These are phyloP conservation scores for Hydropotes inermis DNA, from an alignment of 2,113 vertebrate genomes.

Conservation along the genomic window DNA sequence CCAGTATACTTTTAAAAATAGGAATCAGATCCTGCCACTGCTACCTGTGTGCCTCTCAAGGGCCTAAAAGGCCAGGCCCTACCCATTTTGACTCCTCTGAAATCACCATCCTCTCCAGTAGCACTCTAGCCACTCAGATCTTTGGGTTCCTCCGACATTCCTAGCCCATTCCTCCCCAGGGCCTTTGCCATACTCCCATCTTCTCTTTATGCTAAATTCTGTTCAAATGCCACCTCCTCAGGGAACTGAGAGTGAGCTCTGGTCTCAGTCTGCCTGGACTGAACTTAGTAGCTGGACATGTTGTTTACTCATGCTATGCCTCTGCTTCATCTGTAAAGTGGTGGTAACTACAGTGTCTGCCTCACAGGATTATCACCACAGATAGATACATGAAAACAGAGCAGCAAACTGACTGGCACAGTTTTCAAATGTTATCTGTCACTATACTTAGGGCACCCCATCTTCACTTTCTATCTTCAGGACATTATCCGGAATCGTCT, in stretches of 20 bases:
- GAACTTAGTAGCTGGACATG: not conserved
- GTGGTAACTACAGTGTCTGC: not conserved
- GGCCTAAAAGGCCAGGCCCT: not conserved
- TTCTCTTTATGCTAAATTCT: not conserved
- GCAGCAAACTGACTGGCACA: not conserved
- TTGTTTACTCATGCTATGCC: not conserved
- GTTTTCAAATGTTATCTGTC: not conserved
- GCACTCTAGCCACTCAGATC: not conserved
- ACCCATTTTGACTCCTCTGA: not conserved
- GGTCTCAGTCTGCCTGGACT: not conserved
- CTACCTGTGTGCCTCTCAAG: not conserved
- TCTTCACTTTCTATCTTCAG: not conserved
- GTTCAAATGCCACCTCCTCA: slow-evolving; percentile 8
- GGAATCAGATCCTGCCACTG: not conserved
- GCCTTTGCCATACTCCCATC: not conserved
- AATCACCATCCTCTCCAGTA: not conserved
- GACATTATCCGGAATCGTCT: not conserved
- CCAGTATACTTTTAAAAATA: not conserved
- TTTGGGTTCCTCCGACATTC: not conserved
- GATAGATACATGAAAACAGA: not conserved
- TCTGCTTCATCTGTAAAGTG: not conserved
- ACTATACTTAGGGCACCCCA: not conserved
- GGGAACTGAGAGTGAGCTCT: not conserved
- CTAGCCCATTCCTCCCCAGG: not conserved
- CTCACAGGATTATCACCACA: not conserved